Conservation (phyloP, 2,888 invertebrate species). For the Catocala fraxini region DNA sequence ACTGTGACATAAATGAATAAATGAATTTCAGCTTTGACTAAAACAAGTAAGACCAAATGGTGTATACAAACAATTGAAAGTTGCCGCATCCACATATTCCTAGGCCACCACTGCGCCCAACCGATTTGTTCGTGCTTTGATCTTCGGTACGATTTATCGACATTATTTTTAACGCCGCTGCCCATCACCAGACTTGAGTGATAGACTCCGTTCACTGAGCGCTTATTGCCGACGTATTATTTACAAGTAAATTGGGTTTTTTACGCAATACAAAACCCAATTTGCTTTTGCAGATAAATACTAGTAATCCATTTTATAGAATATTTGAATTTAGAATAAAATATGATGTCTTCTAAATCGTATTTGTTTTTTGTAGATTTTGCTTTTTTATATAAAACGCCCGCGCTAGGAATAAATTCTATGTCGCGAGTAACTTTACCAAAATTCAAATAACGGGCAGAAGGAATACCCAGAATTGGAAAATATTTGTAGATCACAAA, state of each 20-base stretch:
- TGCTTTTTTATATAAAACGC: too few relatives aligned
- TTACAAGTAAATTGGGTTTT: conserved; percentile 50
- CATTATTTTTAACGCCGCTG: conserved; percentile 86
- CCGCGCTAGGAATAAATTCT: too few relatives aligned
- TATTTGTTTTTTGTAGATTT: too few relatives aligned
- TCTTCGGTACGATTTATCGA: conserved; percentile 85
- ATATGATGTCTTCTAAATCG: too few relatives aligned
- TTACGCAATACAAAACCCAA: conserved; percentile 18
- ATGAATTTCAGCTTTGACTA: too few relatives aligned
- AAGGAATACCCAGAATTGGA: too few relatives aligned
- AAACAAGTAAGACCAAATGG: too few relatives aligned
- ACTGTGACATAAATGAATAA: too few relatives aligned
- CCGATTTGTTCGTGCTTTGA: conserved; percentile 86
- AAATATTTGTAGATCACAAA: too few relatives aligned
- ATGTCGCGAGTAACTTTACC: too few relatives aligned
- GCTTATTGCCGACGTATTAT: conserved; percentile 57
- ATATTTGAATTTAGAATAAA: neutral
- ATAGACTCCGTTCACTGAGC: conserved; percentile 65
- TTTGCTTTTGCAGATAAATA: conserved; percentile 7
- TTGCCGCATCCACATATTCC: conserved; percentile 60
- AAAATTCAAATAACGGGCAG: too few relatives aligned
- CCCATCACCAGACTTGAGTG: conserved; percentile 82
- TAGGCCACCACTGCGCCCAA: conserved; percentile 60
- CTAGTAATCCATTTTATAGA: conserved; percentile 2
- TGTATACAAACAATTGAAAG: neutral